Evolutionary conservation across 2,797 vertebrate species (phyloP).

Genomic region (Danio aesculapii): DNA sequence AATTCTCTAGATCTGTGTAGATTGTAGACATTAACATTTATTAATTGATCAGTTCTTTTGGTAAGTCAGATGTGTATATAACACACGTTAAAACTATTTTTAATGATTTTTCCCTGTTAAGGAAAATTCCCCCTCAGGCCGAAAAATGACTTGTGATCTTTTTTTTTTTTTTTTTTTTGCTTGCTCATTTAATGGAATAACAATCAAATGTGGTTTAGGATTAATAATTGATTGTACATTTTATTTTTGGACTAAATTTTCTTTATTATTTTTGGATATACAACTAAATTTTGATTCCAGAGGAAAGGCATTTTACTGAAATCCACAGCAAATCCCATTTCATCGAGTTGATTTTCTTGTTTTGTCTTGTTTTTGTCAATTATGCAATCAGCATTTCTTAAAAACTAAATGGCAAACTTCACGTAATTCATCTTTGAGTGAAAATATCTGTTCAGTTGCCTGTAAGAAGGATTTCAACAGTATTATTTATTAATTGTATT

Average conservation of each 20-base stretch:
- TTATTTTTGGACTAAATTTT: slow-evolving; percentile 50
- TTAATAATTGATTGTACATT: slow-evolving; percentile 62
- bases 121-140: slow-evolving; percentile 48
- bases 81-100: slow-evolving; percentile 21
- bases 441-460: slow-evolving; percentile 51
- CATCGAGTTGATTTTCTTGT: slow-evolving; percentile 31
- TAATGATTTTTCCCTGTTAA: slow-evolving; percentile 26
- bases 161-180: slow-evolving; percentile 24
- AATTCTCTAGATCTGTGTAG: slow-evolving; percentile 27
- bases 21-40: slow-evolving; percentile 47
- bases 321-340: slow-evolving; percentile 18
- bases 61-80: slow-evolving; percentile 43
- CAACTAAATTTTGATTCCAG: slow-evolving; percentile 65
- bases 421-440: slow-evolving; percentile 24
- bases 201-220: slow-evolving; percentile 63
- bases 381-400: slow-evolving; percentile 47
- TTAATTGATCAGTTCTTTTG: slow-evolving; percentile 38
- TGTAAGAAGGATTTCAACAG: slow-evolving; percentile 62
- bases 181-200: slow-evolving; percentile 60
- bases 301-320: slow-evolving; percentile 45
- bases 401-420: slow-evolving; percentile 33
- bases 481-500: slow-evolving; percentile 69
- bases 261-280: slow-evolving; percentile 53
- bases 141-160: slow-evolving; percentile 56
- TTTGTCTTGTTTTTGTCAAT: background rate